Evolutionary conservation across 2,888 invertebrate species (phyloP), one percentile per base, ranked within the genome.

Genomic region (Meliscaeva auricollis): DNA sequence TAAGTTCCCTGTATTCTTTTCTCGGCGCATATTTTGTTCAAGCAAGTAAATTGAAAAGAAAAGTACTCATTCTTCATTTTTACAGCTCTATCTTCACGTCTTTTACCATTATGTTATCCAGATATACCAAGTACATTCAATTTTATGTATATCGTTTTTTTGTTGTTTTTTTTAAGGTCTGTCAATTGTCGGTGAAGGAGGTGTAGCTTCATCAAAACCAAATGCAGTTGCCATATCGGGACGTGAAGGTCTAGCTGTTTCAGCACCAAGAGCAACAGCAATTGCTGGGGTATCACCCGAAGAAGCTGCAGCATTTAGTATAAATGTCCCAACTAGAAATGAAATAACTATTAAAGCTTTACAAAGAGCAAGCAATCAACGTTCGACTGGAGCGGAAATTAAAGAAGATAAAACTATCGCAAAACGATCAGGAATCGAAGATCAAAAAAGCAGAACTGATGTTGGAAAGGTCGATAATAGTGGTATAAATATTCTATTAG

Each of bases 121-220:
- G n/a, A n/a, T n/a, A n/a, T n/a, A n/a, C n/a, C n/a, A n/a, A n/a
- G n/a, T n/a, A n/a, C n/a, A n/a, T n/a, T n/a, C n/a, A n/a, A n/a
- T n/a, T n/a, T n/a, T n/a, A n/a, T n/a, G n/a, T n/a, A n/a, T n/a
- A n/a, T n/a, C n/a, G n/a, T n/a, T n/a, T n/a, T n/a, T n/a, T 38
- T 20, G 30, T 26, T 64, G 22, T 48, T 70, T 13, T 8, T 80
- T 90, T 91, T 8, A 89, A 95, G 96, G 95, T 87, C 90, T 95
- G 0, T 94, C 95, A 8, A 93, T 95, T 41, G 93, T 94, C 3
- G 94, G 94, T 0, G 94, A 94, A 62, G 94, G 94, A 5, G 96
- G 96, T 0, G 93, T 96, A 3, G 96, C 96, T 22, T 94, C 95
- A 0, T 94, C 96, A 6, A 94, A 95, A 87, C 96, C 96, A 0